Conservation (phyloP, 2,797 vertebrate genomes). For the Onychomys leucogaster region DNA sequence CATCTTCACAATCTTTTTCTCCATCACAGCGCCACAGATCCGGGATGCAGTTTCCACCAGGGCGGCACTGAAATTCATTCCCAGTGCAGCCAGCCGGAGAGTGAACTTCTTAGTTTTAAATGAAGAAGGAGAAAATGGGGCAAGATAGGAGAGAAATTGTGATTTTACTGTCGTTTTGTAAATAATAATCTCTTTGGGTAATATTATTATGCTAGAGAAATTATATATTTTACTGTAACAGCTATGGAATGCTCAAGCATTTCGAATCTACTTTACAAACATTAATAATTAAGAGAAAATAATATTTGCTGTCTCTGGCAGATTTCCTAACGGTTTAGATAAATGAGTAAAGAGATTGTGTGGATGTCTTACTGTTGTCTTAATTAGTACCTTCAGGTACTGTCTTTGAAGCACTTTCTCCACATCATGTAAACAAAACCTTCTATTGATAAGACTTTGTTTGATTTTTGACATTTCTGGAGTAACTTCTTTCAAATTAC, state of each 20-base stretch:
- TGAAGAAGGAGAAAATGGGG: neutral
- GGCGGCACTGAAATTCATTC: constrained; percentile 95
- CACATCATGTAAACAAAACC: neutral
- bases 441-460: neutral
- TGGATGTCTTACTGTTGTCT: neutral
- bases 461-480: constrained; percentile 25
- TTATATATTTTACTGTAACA: neutral
- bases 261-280: constrained; percentile 30
- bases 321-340: neutral
- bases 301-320: neutral
- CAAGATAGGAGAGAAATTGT: neutral
- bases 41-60: constrained; percentile 96
- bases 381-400: constrained; percentile 28
- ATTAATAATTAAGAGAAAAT: constrained; percentile 36
- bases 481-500: neutral
- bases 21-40: constrained; percentile 97
- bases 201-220: neutral
- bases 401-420: neutral
- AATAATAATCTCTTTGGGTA: neutral
- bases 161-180: neutral
- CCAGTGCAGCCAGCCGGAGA: constrained; percentile 92
- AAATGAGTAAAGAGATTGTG: neutral
- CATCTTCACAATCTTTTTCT: constrained; percentile 98
- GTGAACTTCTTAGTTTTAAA: constrained; percentile 89
- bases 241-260: neutral